These are phyloP conservation scores for Hippocampus abdominalis DNA, from an alignment of 2,113 vertebrate species.

Conservation along the genomic window DNA sequence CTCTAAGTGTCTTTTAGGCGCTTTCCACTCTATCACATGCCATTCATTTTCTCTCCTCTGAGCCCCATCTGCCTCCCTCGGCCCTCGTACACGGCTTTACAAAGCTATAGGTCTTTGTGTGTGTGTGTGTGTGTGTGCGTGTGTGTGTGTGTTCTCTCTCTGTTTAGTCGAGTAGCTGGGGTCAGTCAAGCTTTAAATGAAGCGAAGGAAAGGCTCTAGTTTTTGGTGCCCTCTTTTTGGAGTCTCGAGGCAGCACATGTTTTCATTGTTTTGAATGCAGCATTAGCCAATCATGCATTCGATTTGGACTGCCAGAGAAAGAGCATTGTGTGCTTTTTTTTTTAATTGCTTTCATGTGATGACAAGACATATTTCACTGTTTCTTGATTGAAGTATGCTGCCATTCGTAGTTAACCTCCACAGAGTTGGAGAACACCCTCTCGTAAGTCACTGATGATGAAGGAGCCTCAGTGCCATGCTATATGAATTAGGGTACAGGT, in stretches of 20 bases:
- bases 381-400: too few species aligned
- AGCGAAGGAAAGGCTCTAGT: conserved; percentile 34
- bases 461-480: too few species aligned
- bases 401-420: too few species aligned
- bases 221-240: conserved; percentile 24
- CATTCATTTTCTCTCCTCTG: conserved; percentile 63
- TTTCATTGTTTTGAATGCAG: not conserved
- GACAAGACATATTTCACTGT: too few species aligned
- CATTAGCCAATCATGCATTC: not conserved
- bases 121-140: not conserved
- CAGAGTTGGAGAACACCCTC: too few species aligned
- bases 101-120: conserved; percentile 47
- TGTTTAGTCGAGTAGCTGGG: conserved; percentile 52
- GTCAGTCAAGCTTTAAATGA: conserved; percentile 62
- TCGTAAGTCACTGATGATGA: too few species aligned
- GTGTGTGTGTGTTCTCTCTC: conserved; percentile 11
- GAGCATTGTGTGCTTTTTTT: too few species aligned
- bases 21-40: conserved; percentile 66
- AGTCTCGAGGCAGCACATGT: not conserved
- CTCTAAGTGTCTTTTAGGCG: conserved; percentile 63
- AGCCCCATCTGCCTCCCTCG: conserved; percentile 48
- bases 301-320: not conserved
- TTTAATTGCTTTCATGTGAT: too few species aligned
- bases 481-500: too few species aligned
- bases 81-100: conserved; percentile 52